These are phyloP conservation scores for Andinoacara biseriatus DNA, from an alignment of 2,113 vertebrate genomes.

Conservation along the genomic window DNA sequence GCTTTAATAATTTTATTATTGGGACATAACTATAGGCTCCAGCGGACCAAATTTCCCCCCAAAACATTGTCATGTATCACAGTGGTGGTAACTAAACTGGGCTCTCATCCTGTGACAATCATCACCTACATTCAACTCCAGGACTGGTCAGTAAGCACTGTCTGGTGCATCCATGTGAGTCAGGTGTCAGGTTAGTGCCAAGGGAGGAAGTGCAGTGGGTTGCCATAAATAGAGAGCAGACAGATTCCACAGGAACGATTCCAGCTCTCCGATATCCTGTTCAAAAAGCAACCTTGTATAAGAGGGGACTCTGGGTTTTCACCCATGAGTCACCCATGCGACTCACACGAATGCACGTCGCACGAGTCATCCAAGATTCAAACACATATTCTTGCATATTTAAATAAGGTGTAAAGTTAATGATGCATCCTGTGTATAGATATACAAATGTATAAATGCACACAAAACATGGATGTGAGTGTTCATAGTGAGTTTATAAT, in stretches of 20 bases:
- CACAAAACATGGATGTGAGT: slow-evolving; percentile 1
- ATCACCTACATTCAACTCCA: not conserved
- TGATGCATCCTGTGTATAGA: not conserved
- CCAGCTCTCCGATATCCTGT: slow-evolving; percentile 37
- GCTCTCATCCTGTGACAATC: not conserved
- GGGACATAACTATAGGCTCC: too few relatives aligned
- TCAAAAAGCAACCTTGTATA: not conserved
- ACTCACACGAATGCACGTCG: slow-evolving; percentile 31
- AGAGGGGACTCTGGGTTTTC: slow-evolving; percentile 34
- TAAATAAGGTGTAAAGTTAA: not conserved
- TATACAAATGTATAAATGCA: slow-evolving; percentile 3
- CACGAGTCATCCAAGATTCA: slow-evolving; percentile 44
- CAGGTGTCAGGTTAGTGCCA: slow-evolving; percentile 2
- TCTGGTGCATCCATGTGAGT: not conserved
- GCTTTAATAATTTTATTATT: too few relatives aligned
- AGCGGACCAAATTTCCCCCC: not conserved
- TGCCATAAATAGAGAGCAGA: slow-evolving; percentile 35
- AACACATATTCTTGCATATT: slow-evolving; percentile 7
- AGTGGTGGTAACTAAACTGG: not conserved
- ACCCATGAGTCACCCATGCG: slow-evolving; percentile 55
- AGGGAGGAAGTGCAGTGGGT: slow-evolving; percentile 35
- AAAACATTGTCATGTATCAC: not conserved
- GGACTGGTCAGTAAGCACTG: not conserved
- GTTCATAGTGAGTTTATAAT: not conserved
- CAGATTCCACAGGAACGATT: slow-evolving; percentile 41